phyloP scores from a whole-genome alignment of 2,113 vertebrate genomes.

The Tupaia tana region DNA sequence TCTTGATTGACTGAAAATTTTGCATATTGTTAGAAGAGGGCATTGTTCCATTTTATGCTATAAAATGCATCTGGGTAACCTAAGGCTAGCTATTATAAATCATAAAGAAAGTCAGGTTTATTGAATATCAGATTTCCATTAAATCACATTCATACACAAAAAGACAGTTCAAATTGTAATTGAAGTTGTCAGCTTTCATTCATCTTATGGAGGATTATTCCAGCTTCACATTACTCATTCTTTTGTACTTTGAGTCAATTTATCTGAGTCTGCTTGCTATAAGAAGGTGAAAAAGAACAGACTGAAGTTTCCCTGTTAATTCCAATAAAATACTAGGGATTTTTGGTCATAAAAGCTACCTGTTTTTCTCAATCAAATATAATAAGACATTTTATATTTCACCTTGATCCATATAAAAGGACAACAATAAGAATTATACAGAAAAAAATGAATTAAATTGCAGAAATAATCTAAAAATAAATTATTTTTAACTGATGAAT shows the following conservation, averaged over 20 bases:
- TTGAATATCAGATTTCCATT: slow-evolving; percentile 72
- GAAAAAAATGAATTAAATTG: slow-evolving; percentile 60
- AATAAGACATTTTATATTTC: slow-evolving; percentile 59
- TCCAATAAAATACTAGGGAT: slow-evolving; percentile 56
- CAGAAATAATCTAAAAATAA: slow-evolving; percentile 58
- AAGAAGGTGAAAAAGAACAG: slow-evolving; percentile 71
- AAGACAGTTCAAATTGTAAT: slow-evolving; percentile 77
- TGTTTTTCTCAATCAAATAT: slow-evolving; percentile 29
- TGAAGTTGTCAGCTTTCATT: slow-evolving; percentile 77
- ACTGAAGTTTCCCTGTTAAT: slow-evolving; percentile 38
- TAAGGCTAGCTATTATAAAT: slow-evolving; percentile 73
- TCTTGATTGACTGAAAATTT: slow-evolving; percentile 53
- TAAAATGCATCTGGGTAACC: slow-evolving; percentile 47
- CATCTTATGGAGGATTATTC: slow-evolving; percentile 75
- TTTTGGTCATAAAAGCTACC: slow-evolving; percentile 55
- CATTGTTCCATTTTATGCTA: neutral
- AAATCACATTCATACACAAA: slow-evolving; percentile 73
- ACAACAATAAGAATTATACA: neutral
- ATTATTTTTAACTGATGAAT: slow-evolving; percentile 64
- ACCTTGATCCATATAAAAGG: slow-evolving; percentile 15
- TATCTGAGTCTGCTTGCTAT: slow-evolving; percentile 57
- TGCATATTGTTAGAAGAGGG: slow-evolving; percentile 2
- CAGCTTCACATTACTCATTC: slow-evolving; percentile 69
- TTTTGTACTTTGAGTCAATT: slow-evolving; percentile 79
- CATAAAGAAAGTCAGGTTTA: slow-evolving; percentile 71